These are phyloP conservation scores for Scaptomyza reducta DNA, from an alignment of 2,888 invertebrate species.

Conservation along the genomic window DNA sequence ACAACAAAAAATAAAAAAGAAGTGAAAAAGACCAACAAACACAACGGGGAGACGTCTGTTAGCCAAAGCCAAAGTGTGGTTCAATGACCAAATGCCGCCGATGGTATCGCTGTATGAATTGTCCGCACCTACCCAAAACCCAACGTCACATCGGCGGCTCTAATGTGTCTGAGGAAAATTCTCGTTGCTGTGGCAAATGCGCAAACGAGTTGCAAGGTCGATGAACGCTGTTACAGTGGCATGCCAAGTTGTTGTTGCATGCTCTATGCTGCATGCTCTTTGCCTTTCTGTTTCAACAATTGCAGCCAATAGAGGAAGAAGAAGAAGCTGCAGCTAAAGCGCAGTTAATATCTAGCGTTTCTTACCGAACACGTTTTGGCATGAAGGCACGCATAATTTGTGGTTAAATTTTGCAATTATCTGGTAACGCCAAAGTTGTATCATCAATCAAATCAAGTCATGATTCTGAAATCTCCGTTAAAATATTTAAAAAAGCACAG, in stretches of 20 bases:
- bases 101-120: constrained; percentile 54
- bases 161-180: constrained; percentile 36
- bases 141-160: constrained; percentile 15
- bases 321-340: constrained; percentile 28
- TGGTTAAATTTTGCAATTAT: constrained; percentile 41
- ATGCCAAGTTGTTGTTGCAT: constrained; percentile 16
- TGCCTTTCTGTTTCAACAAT: constrained; percentile 11
- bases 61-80: constrained; percentile 34
- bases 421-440: constrained; percentile 20
- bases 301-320: constrained; percentile 17
- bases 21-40: constrained; percentile 11
- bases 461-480: background rate
- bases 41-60: constrained; percentile 36
- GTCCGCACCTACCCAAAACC: constrained; percentile 51
- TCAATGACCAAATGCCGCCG: constrained; percentile 68
- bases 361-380: constrained; percentile 56
- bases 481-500: no score
- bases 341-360: constrained; percentile 40
- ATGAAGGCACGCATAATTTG: constrained; percentile 38
- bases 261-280: background rate
- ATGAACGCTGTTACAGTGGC: constrained; percentile 74
- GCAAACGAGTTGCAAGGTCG: constrained; percentile 84
- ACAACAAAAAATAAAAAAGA: background rate
- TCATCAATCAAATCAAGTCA: constrained; percentile 1
- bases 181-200: constrained; percentile 45